These are phyloP conservation scores for Epirrhoe alternata DNA, from an alignment of 2,888 invertebrate species.

Conservation along the genomic window DNA sequence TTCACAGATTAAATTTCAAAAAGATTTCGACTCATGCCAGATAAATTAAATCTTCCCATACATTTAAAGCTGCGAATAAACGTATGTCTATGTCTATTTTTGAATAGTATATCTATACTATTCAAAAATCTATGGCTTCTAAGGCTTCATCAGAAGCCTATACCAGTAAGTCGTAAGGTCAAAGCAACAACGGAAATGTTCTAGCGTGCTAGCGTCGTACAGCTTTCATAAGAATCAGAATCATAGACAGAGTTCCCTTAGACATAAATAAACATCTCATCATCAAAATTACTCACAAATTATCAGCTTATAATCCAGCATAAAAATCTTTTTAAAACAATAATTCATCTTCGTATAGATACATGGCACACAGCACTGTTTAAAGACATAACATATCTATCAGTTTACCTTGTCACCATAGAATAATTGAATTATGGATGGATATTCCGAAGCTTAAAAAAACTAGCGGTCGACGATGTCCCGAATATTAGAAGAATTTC, in stretches of 20 bases:
- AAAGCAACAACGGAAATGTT: constrained; percentile 24
- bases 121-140: too few species aligned
- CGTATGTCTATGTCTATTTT: too few species aligned
- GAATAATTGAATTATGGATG: constrained; percentile 85
- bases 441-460: constrained; percentile 82
- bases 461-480: constrained; percentile 60
- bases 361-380: constrained; percentile 83
- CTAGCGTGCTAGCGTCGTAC: constrained; percentile 51
- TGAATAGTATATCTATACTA: too few species aligned
- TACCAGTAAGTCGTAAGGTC: background rate
- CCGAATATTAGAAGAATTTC: constrained; percentile 55
- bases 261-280: constrained; percentile 81
- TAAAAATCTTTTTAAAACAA: constrained; percentile 77
- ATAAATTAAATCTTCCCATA: too few species aligned
- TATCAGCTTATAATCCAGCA: constrained; percentile 82
- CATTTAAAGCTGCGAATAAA: too few species aligned
- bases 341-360: constrained; percentile 78
- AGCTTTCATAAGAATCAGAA: constrained; percentile 69
- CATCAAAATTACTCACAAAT: constrained; percentile 79
- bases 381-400: constrained; percentile 74
- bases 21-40: too few species aligned
- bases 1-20: too few species aligned
- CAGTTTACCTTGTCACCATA: constrained; percentile 84
- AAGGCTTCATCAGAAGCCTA: too few species aligned
- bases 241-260: constrained; percentile 72